Evolutionary conservation across 2,888 invertebrate genomes (phyloP), one percentile per base, ranked within the genome.

Genomic region (Tuberolachnus salignus): DNA sequence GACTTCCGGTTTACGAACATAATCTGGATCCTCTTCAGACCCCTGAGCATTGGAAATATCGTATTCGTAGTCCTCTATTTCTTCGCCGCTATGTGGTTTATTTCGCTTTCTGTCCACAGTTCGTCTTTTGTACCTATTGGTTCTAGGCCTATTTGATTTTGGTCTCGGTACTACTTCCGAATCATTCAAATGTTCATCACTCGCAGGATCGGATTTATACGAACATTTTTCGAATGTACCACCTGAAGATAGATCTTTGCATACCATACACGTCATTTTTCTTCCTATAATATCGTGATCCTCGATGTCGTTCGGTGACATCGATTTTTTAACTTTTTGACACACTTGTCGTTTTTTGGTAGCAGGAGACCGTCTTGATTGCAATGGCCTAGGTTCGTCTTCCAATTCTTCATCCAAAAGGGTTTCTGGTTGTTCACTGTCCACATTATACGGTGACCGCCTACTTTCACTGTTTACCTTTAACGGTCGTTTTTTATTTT

Each of bases 191-290:
- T 86, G 85, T 49, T 85, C 88, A 84, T 92, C 90, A 82, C 92
- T 91, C 83, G 89, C 88, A 0, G 92, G 92, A 81, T 90, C 89
- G 1, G 91, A 90, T 13, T 91, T 90, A 85, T 93, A 94, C 0
- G 92, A 91, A 84, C 94, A 94, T 14, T 91, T 91, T 85, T 94
- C 94, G 82, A 90, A 93, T 80, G 91, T 90, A 44, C 91, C 92
- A 63, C 92, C 92, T 1, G 90, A 91, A 84, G 91, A 90, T 0
- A 91, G 88, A 84, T 93, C 90, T 83, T 91, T 90, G 83, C 94
- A 94, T 3, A 92, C 88, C 82, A 89, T 89, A 84, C 93, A 94
- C 1, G 80, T 26, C 81, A 81, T 81, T 34, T 81, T 67, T 51
- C 75, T 59, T 13, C 81, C 80, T 14, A 78, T 78, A 16, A 49